A percentile compares a stretch with the other conserved stretches of the same genome.
These are phyloP conservation scores for Ecliptopera silaceata DNA, from an alignment of 2,888 invertebrate genomes.

Conservation along the genomic window DNA sequence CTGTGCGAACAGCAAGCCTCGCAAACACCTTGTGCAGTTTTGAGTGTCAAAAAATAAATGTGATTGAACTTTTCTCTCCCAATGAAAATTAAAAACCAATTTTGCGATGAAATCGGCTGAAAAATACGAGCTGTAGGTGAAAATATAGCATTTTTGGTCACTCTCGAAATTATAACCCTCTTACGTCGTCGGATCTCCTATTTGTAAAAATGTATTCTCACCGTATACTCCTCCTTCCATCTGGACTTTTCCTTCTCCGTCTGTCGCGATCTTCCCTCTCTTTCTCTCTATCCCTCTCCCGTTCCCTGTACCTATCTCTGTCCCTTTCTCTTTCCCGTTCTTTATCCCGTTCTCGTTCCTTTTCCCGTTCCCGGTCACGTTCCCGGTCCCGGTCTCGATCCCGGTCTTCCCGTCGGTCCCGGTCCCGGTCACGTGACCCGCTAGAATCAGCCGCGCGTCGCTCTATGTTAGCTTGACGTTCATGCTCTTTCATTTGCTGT, in stretches of 20 bases:
- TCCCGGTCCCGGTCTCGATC: slow-evolving; percentile 56
- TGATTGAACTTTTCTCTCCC: no score
- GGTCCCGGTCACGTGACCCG: slow-evolving; percentile 65
- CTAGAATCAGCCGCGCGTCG: slow-evolving; percentile 75
- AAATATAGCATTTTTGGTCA: no score
- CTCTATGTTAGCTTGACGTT: slow-evolving; percentile 91
- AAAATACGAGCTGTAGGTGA: no score
- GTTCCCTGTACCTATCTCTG: slow-evolving; percentile 52
- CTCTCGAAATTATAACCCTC: no score
- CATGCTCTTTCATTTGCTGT: slow-evolving; percentile 97
- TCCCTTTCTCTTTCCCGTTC: slow-evolving; percentile 57
- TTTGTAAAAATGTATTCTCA: no score
- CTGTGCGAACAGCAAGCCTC: no score
- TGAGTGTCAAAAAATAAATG: no score
- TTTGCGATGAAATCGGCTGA: no score
- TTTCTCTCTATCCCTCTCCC: slow-evolving; percentile 53
- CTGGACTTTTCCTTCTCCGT: slow-evolving; percentile 75
- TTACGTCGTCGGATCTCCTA: background rate
- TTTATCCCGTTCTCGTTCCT: slow-evolving; percentile 52
- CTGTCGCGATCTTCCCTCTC: slow-evolving; percentile 66
- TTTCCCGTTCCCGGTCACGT: slow-evolving; percentile 45
- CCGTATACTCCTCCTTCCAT: slow-evolving; percentile 75
- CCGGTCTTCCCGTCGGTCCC: slow-evolving; percentile 50
- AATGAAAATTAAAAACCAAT: no score
- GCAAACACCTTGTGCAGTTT: no score